These are phyloP conservation scores for Cotesia glomerata DNA, from an alignment of 1,140 invertebrate species.

Conservation along the genomic window DNA sequence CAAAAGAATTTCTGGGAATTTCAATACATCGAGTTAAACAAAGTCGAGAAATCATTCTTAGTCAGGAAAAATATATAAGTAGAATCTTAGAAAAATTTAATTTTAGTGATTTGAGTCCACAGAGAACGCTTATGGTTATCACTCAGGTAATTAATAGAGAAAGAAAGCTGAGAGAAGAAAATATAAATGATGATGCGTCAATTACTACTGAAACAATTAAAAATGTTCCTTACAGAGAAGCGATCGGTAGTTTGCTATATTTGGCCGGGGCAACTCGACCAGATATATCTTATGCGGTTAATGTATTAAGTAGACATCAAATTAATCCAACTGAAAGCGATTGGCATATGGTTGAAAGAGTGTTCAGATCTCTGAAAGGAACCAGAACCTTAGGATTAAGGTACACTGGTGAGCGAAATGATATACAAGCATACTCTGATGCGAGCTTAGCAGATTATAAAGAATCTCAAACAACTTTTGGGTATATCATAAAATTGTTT, in stretches of 20 bases:
- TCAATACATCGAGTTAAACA: constrained; percentile 16
- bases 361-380: constrained; percentile 19
- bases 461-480: constrained; percentile 22
- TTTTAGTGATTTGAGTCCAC: constrained; percentile 14
- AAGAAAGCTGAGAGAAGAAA: constrained; percentile 17
- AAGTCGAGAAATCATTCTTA: constrained; percentile 18
- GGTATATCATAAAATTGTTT: constrained; percentile 20
- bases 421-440: constrained; percentile 21
- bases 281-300: constrained; percentile 51
- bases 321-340: constrained; percentile 22
- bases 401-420: background rate
- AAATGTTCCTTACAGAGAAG: constrained; percentile 38
- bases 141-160: constrained; percentile 23
- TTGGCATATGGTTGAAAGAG: constrained; percentile 2
- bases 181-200: background rate
- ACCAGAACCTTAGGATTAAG: constrained; percentile 9
- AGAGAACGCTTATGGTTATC: constrained; percentile 25
- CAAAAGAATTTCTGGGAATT: constrained; percentile 24
- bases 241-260: constrained; percentile 50
- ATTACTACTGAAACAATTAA: constrained; percentile 8
- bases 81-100: constrained; percentile 25
- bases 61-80: constrained; percentile 17
- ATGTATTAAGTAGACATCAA: constrained; percentile 41
- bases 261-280: constrained; percentile 42
- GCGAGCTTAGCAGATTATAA: constrained; percentile 27